A percentile compares a stretch with the other conserved stretches of the same genome.
Evolutionary conservation across 2,888 invertebrate species (phyloP).

Genomic region (Leuctra nigra): DNA sequence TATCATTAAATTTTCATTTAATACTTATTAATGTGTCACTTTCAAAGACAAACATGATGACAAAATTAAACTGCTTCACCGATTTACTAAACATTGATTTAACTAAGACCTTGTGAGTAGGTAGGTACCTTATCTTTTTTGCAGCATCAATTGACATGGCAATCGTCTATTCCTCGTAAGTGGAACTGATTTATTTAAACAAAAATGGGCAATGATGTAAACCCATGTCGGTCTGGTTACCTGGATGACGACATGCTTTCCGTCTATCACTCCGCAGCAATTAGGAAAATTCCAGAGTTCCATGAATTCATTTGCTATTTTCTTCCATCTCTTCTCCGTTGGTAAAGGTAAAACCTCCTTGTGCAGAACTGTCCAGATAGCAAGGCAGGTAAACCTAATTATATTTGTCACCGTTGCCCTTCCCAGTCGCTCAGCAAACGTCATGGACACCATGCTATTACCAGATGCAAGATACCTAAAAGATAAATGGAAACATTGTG

Average conservation of each 20-base stretch:
- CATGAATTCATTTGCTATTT: slow-evolving; percentile 3
- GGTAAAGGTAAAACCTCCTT: neutral
- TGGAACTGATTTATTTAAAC: no score
- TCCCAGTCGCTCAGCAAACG: neutral
- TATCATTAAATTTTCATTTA: no score
- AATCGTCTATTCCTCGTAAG: no score
- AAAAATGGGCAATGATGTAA: no score
- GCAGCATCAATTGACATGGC: no score
- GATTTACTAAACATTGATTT: neutral
- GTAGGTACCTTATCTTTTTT: neutral
- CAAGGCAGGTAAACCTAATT: neutral
- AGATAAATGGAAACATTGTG: no score
- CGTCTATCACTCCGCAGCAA: slow-evolving; percentile 12
- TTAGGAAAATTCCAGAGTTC: slow-evolving; percentile 3
- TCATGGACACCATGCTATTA: neutral
- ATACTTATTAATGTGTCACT: no score
- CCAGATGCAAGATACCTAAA: neutral
- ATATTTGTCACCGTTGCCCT: neutral
- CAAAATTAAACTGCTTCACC: no score
- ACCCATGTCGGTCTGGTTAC: no score
- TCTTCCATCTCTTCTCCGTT: neutral
- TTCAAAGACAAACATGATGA: no score
- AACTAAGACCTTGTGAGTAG: neutral
- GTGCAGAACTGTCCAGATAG: neutral
- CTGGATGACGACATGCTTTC: slow-evolving; percentile 9